Base-by-base conservation (phyloP, 1,140 invertebrate genomes). In the Orius insidiosus region DNA sequence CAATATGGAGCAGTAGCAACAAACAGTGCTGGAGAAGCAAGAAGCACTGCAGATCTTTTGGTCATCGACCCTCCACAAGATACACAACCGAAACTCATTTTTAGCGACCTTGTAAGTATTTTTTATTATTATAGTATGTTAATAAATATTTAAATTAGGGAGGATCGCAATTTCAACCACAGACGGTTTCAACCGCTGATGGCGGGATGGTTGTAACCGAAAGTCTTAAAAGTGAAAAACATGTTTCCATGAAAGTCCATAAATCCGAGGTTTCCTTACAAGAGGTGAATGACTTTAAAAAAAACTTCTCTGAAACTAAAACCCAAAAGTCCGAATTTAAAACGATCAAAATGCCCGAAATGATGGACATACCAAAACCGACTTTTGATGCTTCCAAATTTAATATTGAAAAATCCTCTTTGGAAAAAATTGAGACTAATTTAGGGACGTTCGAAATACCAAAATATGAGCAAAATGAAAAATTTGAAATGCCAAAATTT, bases 41-140 rank as follows among this genome's bases (percentile, higher is more conserved):
- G 78, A 57, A 80, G 78, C 58, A 75, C 78, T 48, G 80, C 80
- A 5, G 79, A 84, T 59, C 74, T 83, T 51, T 71, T 78, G 42
- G 75, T 85, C 5, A 69, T 78, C 46, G 77, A 81, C 52, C 72
- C 75, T 32, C 71, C 70, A n/a, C 74, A 77, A 49, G 69, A 38
- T 3, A 11, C 36, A 10, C 11, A 24, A 1, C 37, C 42, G 6
- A 35, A 18, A 45, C 11, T 37, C 1, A n/a, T 40, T 14, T 45
- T 45, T 15, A 45, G 34, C 9, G 42, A 49, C 34, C 24, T 45
- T n/a, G 18, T 44, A 41, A n/a, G 10, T n/a, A 41, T 41, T 41
- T 16, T 41, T 19, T 18, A 8, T 18, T n/a, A 9, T 36, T 36
- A 10, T 36, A 4, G 35, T 36, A n/a, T 9, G n/a, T 36, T 36